Evolutionary conservation across 2,113 vertebrate species (phyloP).

Genomic region (Strigops habroptila): DNA sequence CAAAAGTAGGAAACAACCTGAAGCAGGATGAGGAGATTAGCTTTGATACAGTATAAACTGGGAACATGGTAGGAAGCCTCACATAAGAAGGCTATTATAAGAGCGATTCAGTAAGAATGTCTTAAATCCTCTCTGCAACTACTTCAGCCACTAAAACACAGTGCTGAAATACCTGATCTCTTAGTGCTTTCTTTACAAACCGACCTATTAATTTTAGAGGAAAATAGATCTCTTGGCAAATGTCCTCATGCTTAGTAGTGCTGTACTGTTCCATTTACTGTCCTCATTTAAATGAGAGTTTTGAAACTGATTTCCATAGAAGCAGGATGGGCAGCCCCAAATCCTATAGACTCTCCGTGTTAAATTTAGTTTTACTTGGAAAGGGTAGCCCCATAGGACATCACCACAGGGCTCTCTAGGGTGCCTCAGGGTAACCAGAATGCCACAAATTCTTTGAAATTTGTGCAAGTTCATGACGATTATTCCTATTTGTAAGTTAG

Average conservation of each 20-base stretch:
- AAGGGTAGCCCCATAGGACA: background rate
- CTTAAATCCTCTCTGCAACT: background rate
- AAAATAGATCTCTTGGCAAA: background rate
- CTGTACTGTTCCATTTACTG: background rate
- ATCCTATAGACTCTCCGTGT: fast-evolving
- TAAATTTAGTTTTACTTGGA: background rate
- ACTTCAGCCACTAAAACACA: background rate
- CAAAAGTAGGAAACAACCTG: background rate
- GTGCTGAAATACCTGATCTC: background rate
- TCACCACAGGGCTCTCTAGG: background rate
- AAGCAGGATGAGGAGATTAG: background rate
- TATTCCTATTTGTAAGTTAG: background rate
- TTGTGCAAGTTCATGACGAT: background rate
- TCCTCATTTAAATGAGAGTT: background rate
- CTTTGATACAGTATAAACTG: background rate
- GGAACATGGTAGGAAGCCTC: background rate
- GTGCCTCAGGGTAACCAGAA: background rate
- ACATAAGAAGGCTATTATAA: background rate
- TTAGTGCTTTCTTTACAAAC: background rate
- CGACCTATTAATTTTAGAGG: background rate
- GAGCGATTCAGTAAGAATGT: background rate
- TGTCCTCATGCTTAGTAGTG: background rate
- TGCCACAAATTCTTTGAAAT: background rate
- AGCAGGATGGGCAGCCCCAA: background rate
- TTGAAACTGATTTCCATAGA: background rate